Conservation (phyloP, 2,888 invertebrate species). For the Cataglyphis livida region DNA sequence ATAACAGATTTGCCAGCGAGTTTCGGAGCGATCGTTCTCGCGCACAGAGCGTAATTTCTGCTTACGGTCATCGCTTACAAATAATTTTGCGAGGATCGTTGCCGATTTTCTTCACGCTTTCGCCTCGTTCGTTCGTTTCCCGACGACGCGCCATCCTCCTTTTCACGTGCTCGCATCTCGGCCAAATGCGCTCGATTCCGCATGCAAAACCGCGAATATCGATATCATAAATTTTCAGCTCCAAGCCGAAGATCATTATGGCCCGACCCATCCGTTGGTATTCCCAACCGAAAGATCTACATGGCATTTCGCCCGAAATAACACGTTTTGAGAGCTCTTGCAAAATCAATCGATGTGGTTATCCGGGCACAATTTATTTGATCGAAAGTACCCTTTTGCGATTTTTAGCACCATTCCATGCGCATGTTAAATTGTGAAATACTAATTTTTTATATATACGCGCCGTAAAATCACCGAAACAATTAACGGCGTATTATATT, state of each 20-base stretch:
- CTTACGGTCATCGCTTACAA: slow-evolving; percentile 33
- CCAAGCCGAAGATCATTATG: slow-evolving; percentile 60
- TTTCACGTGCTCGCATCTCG: slow-evolving; percentile 43
- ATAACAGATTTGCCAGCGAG: slow-evolving; percentile 66
- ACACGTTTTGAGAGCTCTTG: slow-evolving; percentile 25
- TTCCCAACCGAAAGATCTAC: slow-evolving; percentile 33
- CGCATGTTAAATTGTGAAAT: background rate
- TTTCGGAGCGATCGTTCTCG: slow-evolving; percentile 27
- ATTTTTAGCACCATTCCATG: background rate
- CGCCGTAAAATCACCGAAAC: slow-evolving; percentile 8
- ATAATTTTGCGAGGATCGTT: slow-evolving; percentile 69
- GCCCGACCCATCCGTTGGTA: background rate
- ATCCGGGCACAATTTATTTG: background rate
- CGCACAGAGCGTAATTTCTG: slow-evolving; percentile 49
- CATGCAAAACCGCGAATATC: slow-evolving; percentile 70
- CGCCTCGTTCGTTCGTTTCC: background rate
- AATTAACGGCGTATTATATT: slow-evolving; percentile 13
- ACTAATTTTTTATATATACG: slow-evolving; percentile 2
- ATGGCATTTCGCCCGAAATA: slow-evolving; percentile 42
- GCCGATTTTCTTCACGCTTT: slow-evolving; percentile 47
- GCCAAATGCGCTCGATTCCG: slow-evolving; percentile 66
- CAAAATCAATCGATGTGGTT: slow-evolving; percentile 5
- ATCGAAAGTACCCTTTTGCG: background rate
- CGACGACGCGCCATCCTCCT: slow-evolving; percentile 1
- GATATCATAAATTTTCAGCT: slow-evolving; percentile 68